Evolutionary conservation across 1,140 invertebrate species (phyloP), one percentile per base, ranked within the genome.

Genomic region (Drosophila nigrodunni): DNA sequence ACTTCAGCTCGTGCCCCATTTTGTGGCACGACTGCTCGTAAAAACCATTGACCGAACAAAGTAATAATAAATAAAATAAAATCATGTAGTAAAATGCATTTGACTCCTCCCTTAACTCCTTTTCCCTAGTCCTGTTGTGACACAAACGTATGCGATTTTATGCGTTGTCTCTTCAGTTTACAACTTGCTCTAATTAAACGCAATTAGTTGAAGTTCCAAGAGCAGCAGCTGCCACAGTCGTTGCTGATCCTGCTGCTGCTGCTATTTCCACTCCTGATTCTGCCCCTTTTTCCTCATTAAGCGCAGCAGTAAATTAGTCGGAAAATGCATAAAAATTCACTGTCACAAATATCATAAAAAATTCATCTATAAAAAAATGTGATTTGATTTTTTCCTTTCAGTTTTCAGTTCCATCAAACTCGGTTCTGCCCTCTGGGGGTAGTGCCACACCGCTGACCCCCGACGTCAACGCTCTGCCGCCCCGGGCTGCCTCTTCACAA

Each of bases 301-400:
- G 80, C 62, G 65, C 59, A 62, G 13, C 49, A 30, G 77, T 70
- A 74, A 87, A 77, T 82, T 79, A 70, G 47, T 50, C 30, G 65
- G 25, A 88, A 83, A 88, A 75, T 77, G 58, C 78, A 85, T 81
- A 77, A 80, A 82, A 79, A 66, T 68, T 60, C 35, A 60, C 58
- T 82, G 67, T 79, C 60, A 54, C 67, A 70, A 82, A 80, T 77
- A 78, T 82, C 76, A 79, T 85, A 79, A 76, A 86, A 77, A 80
- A 15, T 37, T 0, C 2, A 9, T 60, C 60, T 58, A 67, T 62
- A 78, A 78, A 80, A 78, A 50, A 13, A 49, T 72, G 57, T 37
- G 50, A 54, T 81, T 74, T 13, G 65, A 61, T 37, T 61, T 73
- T 66, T 57, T 69, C 71, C 25, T 37, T 61, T 15, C 15, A 15